Base-by-base conservation (phyloP, 2,888 invertebrate species). In the Ceratothoa steindachneri region DNA sequence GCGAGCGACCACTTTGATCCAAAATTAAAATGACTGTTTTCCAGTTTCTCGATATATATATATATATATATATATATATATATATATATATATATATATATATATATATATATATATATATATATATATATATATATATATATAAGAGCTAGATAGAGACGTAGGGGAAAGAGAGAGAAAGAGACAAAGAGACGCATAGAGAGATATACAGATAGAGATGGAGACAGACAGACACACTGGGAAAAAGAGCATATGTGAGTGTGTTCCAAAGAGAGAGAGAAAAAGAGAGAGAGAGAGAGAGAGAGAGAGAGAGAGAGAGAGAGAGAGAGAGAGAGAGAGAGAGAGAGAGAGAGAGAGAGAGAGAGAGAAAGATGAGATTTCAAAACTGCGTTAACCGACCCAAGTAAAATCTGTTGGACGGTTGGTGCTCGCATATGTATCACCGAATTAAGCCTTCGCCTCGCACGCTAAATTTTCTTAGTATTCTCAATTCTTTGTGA, bases 401-500 rank as follows among this genome's bases (percentile, higher is more conserved):
- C 15, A 41, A 41, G 41, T 41, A 41, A 15, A 41, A 41, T 41
- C 41, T 41, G 41, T 41, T 41, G 41, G 41, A 41, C 5, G 41
- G 41, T 41, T 41, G 41, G 41, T 41, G 60, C 19, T 60, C 22
- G 60, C 60, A 60, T 60, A 60, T 24, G 27, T 60, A 60, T 7
- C 22, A 60, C 60, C 60, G 22, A n/a, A 60, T 60, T 60, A 60
- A n/a, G 27, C 12, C 22, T 22, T n/a, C 27, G 12, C 27, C 24
- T 60, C 24, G 60, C 60, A 60, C 60, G 60, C 3, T 24, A 60
- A 15, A 60, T 60, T 60, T 60, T 60, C 60, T 60, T 60, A n/a
- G 22, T 24, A 60, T 60, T 60, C 60, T 24, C 60, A 24, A 60
- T 60, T 60, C 60, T 60, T 60, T 60, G 60, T 60, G 60, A 60